A percentile compares a stretch with the other conserved stretches of the same genome.
Conservation (phyloP, 2,888 invertebrate genomes). For the Ormyrus nitidulus region DNA sequence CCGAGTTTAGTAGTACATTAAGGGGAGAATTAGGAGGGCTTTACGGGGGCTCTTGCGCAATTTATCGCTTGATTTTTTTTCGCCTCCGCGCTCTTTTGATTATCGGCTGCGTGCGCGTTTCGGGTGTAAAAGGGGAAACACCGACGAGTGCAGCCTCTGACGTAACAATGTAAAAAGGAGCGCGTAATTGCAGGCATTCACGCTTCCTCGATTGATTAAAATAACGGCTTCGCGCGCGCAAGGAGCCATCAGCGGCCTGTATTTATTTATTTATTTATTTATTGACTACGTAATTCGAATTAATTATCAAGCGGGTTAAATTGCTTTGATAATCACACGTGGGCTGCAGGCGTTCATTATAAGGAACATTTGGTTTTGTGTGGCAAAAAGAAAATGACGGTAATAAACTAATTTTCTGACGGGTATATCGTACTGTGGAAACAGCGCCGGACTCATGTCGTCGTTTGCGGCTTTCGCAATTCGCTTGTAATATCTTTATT, state of each 20-base stretch:
- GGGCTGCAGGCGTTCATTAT: conserved; percentile 34
- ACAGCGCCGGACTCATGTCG: conserved; percentile 59
- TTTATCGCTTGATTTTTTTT: conserved; percentile 47
- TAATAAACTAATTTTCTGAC: conserved; percentile 67
- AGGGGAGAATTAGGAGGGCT: conserved; percentile 35
- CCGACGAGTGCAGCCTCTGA: not conserved
- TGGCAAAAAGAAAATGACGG: conserved; percentile 58
- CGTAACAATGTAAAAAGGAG: conserved; percentile 1
- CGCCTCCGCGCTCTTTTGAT: not conserved
- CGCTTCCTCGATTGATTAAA: conserved; percentile 41
- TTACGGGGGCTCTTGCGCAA: conserved; percentile 38
- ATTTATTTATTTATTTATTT: conserved; percentile 33
- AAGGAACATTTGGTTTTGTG: conserved; percentile 43
- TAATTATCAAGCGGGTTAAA: conserved; percentile 24
- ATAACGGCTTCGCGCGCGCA: conserved; percentile 6
- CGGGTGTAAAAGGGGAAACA: not conserved
- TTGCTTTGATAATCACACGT: conserved; percentile 31
- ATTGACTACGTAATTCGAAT: conserved; percentile 26
- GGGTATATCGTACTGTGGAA: conserved; percentile 57
- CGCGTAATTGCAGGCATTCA: conserved; percentile 18
- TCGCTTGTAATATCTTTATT: conserved; percentile 50
- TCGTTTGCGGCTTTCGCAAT: conserved; percentile 63
- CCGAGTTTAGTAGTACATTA: conserved; percentile 38
- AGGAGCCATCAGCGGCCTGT: conserved; percentile 22
- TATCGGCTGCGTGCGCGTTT: not conserved